These are phyloP conservation scores for Zygaena filipendulae DNA, from an alignment of 2,888 invertebrate species.

Conservation along the genomic window DNA sequence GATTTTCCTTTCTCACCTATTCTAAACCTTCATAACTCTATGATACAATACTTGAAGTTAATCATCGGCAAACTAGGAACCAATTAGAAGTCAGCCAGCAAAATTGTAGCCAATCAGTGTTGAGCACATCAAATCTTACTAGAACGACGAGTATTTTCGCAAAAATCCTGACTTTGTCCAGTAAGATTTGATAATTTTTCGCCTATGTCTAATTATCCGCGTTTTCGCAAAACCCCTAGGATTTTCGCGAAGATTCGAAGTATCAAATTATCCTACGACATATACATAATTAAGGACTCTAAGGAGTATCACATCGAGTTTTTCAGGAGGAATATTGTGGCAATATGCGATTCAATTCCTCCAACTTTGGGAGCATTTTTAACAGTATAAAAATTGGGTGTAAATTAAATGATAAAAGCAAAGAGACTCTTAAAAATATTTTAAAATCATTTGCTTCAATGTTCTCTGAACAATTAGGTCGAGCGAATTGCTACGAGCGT, in stretches of 20 bases:
- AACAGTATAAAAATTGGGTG: too few species aligned
- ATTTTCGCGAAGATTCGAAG: constrained; percentile 3
- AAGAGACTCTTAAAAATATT: too few species aligned
- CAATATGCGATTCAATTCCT: too few species aligned
- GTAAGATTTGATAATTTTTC: background rate
- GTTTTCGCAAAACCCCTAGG: constrained; percentile 2
- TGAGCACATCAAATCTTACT: constrained; percentile 4
- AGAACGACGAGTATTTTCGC: constrained; percentile 9
- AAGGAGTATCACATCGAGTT: too few species aligned
- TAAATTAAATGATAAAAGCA: too few species aligned
- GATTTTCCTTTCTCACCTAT: constrained; percentile 10
- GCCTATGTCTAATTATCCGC: constrained; percentile 1
- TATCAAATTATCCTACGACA: constrained; percentile 4
- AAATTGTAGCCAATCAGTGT: background rate
- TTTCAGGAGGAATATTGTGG: too few species aligned
- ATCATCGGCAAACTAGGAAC: constrained; percentile 9
- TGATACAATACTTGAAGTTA: constrained; percentile 8
- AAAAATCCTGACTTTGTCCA: constrained; percentile 7
- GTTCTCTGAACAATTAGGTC: too few species aligned
- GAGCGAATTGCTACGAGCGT: too few species aligned
- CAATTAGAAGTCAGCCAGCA: constrained; percentile 6
- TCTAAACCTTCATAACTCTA: constrained; percentile 7
- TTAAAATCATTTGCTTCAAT: too few species aligned
- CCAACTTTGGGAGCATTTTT: too few species aligned
- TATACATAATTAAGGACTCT: too few species aligned